Evolutionary conservation across 2,888 invertebrate genomes (phyloP).

Genomic region (Drosophila rubida): DNA sequence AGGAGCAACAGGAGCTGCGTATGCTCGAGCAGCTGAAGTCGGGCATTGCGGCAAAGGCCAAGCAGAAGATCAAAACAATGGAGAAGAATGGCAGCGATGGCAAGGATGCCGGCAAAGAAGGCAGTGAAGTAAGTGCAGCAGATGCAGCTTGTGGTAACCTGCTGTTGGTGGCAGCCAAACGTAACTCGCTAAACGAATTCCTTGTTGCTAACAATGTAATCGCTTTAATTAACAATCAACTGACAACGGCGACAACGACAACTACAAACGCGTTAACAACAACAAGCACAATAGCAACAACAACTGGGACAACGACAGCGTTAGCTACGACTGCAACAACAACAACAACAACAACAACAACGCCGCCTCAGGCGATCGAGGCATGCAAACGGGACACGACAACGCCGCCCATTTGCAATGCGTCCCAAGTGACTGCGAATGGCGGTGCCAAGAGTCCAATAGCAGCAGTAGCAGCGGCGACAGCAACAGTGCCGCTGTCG

Average conservation of each 20-base stretch:
- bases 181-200: conserved; percentile 85
- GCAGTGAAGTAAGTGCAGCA: conserved; percentile 81
- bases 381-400: conserved; percentile 59
- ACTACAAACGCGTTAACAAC: conserved; percentile 7
- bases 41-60: conserved; percentile 89
- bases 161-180: conserved; percentile 75
- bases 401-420: conserved; percentile 77
- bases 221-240: conserved; percentile 76
- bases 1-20: conserved; percentile 88
- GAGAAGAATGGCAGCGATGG: conserved; percentile 85
- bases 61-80: conserved; percentile 86
- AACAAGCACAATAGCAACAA: neutral
- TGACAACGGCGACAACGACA: conserved; percentile 59
- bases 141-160: conserved; percentile 21
- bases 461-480: conserved; percentile 11
- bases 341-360: conserved; percentile 16
- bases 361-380: conserved; percentile 36
- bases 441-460: conserved; percentile 73
- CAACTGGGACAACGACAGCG: neutral
- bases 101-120: conserved; percentile 36
- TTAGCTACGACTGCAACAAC: conserved; percentile 20
- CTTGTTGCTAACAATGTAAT: conserved; percentile 83
- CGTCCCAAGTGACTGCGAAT: conserved; percentile 73
- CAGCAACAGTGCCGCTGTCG: conserved; percentile 9
- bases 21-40: conserved; percentile 88